Conservation (phyloP, 2,888 invertebrate species). For the Hirudinaria manillensis region DNA sequence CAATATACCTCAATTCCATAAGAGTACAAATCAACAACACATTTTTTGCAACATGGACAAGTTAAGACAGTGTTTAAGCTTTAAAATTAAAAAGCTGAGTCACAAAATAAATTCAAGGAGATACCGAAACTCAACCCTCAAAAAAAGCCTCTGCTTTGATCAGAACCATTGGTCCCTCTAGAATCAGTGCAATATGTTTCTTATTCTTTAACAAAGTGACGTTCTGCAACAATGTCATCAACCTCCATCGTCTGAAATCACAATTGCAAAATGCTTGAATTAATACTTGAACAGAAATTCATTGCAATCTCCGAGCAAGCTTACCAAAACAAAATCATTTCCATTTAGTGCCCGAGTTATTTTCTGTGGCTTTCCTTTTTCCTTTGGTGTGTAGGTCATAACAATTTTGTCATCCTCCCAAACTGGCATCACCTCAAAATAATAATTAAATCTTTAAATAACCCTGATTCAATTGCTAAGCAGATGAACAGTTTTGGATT, state of each 20-base stretch:
- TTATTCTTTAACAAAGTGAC: conserved; percentile 10
- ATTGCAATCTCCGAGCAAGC: not conserved
- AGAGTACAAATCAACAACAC: too few species aligned
- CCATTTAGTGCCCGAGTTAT: conserved; percentile 19
- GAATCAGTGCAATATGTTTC: too few species aligned
- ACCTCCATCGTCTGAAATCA: conserved; percentile 25
- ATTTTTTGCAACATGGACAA: too few species aligned
- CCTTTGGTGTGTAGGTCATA: conserved; percentile 17
- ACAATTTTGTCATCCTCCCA: conserved; percentile 32
- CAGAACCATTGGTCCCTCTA: too few species aligned
- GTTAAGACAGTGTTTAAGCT: too few species aligned
- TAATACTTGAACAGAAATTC: not conserved
- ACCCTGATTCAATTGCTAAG: not conserved
- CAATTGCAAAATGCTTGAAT: not conserved
- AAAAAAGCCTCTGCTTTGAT: too few species aligned
- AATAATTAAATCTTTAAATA: not conserved
- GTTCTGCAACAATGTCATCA: conserved; percentile 12
- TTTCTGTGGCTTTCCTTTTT: conserved; percentile 22
- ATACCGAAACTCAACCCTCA: too few species aligned
- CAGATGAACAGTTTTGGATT: too few species aligned
- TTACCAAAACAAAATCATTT: conserved; percentile 28
- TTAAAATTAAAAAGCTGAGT: too few species aligned
- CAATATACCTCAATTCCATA: too few species aligned
- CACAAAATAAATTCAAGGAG: too few species aligned
- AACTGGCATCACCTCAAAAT: conserved; percentile 27